Evolutionary conservation across 2,888 invertebrate species (phyloP), one percentile per base, ranked within the genome.

Genomic region (Sinelater perroti): DNA sequence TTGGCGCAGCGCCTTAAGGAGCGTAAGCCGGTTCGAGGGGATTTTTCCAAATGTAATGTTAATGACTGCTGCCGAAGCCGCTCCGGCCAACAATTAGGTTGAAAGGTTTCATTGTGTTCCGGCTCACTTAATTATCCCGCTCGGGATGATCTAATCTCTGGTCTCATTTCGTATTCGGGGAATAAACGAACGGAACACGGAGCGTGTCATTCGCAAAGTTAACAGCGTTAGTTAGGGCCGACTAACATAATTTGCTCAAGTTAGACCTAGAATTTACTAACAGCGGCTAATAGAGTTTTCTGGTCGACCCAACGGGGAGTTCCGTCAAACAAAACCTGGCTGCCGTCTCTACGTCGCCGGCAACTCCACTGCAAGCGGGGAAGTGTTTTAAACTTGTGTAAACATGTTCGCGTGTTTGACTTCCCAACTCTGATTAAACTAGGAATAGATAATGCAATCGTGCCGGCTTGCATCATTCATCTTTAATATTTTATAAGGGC

Each of bases 131-230:
- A 56, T 56, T 56, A 56, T 56, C 42, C 46, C 56, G 50, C 49
- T 50, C 44, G 56, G 56, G 56, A 56, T 56, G 56, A 56, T 56
- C 56, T 56, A 56, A 56, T 56, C 56, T 50, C 56, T 46, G 31
- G 50, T 56, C 56, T 56, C 56, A 56, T 56, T 49, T 44, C 18
- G 56, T 56, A 56, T 56, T 42, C 56, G 45, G 56, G 21, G 56
- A 50, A 56, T 50, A 56, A 55, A 56, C 56, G 56, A 50, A 50
- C 50, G 36, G 55, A 56, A 56, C 56, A 56, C 56, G 50, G 31
- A 56, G 42, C 56, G 56, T 56, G 56, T 56, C 50, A 50, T 56
- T 56, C 49, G 35, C 20, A 56, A 56, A 56, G 56, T 56, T 56
- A 56, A 56, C 56, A 46, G 49, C 45, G 56, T 56, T 56, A 56